Percentiles rank a stretch among this genome's conserved stretches.
Conservation (phyloP, 2,797 vertebrate species). For the Triplophysa bombifrons region DNA sequence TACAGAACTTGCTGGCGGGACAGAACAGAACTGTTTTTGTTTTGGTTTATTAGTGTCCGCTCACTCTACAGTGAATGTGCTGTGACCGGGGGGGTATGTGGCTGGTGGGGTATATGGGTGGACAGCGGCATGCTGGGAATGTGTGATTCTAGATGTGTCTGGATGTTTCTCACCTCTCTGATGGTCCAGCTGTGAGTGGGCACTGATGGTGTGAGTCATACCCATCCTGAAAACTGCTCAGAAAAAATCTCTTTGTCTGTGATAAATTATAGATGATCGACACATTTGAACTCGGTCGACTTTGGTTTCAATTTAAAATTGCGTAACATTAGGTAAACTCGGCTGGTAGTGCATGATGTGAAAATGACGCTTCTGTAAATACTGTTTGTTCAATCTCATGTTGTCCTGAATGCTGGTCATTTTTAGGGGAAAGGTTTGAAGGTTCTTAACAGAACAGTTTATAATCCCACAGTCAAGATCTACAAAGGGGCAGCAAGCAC, state of each 20-base stretch:
- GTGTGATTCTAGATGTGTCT: conserved; percentile 42
- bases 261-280: conserved; percentile 31
- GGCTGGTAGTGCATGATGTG: neutral
- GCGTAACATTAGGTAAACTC: neutral
- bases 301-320: neutral
- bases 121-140: conserved; percentile 72
- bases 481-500: neutral
- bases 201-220: conserved; percentile 17
- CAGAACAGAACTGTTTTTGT: conserved; percentile 57
- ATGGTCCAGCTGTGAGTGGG: conserved; percentile 42
- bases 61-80: conserved; percentile 55
- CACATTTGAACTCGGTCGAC: neutral
- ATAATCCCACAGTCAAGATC: neutral
- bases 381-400: neutral
- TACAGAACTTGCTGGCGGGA: conserved; percentile 17
- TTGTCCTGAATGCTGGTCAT: neutral
- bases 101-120: conserved; percentile 65
- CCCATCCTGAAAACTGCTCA: conserved; percentile 9
- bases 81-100: conserved; percentile 69
- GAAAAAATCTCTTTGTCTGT: conserved; percentile 7
- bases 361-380: neutral
- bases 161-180: conserved; percentile 27
- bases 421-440: neutral
- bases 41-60: conserved; percentile 56
- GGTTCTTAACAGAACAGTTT: neutral